Evolutionary conservation across 2,113 vertebrate genomes (phyloP).

Genomic region (Atlantisia rogersi): DNA sequence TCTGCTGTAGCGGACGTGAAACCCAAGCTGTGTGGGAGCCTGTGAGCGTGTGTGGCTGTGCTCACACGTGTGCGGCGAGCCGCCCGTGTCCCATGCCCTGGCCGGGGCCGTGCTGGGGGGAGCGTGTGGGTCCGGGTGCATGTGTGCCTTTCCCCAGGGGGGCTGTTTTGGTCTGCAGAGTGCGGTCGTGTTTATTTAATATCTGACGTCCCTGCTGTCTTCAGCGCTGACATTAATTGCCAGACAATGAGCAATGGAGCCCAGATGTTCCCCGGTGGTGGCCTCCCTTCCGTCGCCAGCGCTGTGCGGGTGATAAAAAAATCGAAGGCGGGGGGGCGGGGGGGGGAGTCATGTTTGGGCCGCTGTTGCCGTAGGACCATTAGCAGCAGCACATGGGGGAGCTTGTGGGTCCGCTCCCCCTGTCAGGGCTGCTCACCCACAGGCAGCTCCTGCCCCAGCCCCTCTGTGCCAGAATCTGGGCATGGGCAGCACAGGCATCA

Average conservation of each 20-base stretch:
- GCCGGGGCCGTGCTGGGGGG: not conserved
- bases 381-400: fast-evolving
- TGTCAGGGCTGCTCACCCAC: not conserved
- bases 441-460: not conserved
- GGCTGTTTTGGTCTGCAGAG: constrained; percentile 10
- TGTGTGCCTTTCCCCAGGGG: not conserved
- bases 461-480: fast-evolving
- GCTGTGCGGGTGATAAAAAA: constrained; percentile 13
- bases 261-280: constrained; percentile 64
- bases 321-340: not conserved
- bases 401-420: not conserved
- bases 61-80: constrained; percentile 35
- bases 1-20: constrained; percentile 11
- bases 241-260: constrained; percentile 64
- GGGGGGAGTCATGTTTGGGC: not conserved
- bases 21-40: constrained; percentile 57
- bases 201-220: constrained; percentile 68
- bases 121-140: not conserved
- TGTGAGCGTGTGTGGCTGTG: constrained; percentile 24
- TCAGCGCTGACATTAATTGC: constrained; percentile 66
- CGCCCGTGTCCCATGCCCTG: not conserved
- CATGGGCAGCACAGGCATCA: fast-evolving
- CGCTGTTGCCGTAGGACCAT: not conserved
- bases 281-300: constrained; percentile 27
- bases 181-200: constrained; percentile 63